A percentile compares a stretch with the other conserved stretches of the same genome.
These are phyloP conservation scores for Ictalurus punctatus DNA, from an alignment of 2,113 vertebrate species.

Conservation along the genomic window DNA sequence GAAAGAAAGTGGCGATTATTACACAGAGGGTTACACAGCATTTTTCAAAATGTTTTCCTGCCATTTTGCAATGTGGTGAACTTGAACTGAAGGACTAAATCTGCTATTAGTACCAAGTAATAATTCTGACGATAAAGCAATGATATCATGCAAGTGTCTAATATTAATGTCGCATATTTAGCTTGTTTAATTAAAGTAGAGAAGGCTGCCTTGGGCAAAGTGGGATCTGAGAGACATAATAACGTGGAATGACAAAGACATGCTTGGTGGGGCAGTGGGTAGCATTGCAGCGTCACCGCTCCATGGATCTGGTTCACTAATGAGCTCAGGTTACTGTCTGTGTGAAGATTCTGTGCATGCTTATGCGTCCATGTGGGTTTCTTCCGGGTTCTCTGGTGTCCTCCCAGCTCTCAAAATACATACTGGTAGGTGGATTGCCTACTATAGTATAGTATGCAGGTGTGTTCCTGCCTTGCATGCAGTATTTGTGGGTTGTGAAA, in stretches of 20 bases:
- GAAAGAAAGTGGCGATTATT: constrained; percentile 25
- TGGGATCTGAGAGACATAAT: background rate
- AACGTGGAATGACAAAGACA: constrained; percentile 17
- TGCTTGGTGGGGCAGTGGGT: background rate
- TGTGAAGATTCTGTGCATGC: background rate
- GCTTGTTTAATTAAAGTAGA: constrained; percentile 37
- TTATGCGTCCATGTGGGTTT: background rate
- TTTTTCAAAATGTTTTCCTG: background rate
- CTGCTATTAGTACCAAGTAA: background rate
- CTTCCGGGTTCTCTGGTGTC: background rate
- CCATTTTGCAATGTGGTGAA: background rate
- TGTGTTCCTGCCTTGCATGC: background rate
- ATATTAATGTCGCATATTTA: constrained; percentile 15
- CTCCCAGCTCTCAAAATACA: background rate
- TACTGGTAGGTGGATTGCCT: background rate
- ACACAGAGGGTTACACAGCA: background rate
- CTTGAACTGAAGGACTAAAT: background rate
- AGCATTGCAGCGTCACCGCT: background rate
- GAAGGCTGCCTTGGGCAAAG: background rate
- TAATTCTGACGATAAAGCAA: background rate
- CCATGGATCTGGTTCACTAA: background rate
- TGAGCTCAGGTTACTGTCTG: constrained; percentile 8
- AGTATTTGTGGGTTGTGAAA: background rate
- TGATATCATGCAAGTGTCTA: constrained; percentile 7
- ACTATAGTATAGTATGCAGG: background rate